These are phyloP conservation scores for Beaufortia kweichowensis DNA, from an alignment of 2,113 vertebrate species.

Conservation along the genomic window DNA sequence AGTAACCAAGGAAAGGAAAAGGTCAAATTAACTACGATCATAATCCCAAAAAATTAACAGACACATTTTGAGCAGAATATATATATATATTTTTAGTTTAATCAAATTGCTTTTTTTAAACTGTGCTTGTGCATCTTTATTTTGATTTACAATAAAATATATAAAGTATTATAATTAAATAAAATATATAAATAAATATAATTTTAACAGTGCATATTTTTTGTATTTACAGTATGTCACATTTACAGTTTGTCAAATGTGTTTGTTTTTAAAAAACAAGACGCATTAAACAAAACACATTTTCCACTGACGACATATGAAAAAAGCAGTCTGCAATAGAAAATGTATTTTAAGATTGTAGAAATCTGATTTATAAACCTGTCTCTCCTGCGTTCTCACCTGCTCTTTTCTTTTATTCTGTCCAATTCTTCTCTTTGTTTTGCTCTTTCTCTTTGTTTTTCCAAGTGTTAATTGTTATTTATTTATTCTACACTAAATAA, in stretches of 20 bases:
- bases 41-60: too few species aligned
- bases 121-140: too few species aligned
- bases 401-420: slow-evolving; percentile 31
- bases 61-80: too few species aligned
- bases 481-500: slow-evolving; percentile 48
- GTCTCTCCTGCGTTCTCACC: not conserved
- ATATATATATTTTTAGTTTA: too few species aligned
- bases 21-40: too few species aligned
- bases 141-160: not conserved
- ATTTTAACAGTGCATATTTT: not conserved
- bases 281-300: not conserved
- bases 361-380: slow-evolving; percentile 29
- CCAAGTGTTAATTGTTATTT: slow-evolving; percentile 33
- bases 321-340: slow-evolving; percentile 1
- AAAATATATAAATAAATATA: not conserved
- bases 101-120: too few species aligned
- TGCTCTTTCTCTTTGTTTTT: slow-evolving; percentile 24
- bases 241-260: slow-evolving; percentile 5
- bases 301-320: not conserved
- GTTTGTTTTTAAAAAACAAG: not conserved
- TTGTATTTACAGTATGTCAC: not conserved
- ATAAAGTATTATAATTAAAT: not conserved
- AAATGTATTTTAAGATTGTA: slow-evolving; percentile 31
- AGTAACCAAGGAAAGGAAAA: too few species aligned
- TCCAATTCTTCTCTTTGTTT: not conserved